phyloP scores from a whole-genome alignment of 2,113 vertebrate genomes.

The Pseudonaja textilis region DNA sequence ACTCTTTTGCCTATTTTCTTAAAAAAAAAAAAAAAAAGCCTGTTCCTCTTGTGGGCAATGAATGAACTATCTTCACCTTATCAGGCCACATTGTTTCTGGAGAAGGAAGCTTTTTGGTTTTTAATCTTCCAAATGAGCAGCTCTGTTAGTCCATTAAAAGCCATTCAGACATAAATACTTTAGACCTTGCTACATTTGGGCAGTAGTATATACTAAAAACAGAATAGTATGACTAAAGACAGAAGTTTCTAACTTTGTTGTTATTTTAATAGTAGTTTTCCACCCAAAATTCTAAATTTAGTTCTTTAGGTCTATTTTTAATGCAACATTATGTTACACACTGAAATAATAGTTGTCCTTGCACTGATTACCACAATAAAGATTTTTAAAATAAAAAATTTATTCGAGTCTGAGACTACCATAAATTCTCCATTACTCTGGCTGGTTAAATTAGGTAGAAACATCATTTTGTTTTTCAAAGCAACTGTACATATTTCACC shows the following conservation, averaged over 20 bases:
- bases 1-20: background rate
- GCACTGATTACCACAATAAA: background rate
- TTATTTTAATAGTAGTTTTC: background rate
- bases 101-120: background rate
- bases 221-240: background rate
- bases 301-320: background rate
- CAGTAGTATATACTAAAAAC: background rate
- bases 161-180: background rate
- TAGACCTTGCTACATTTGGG: background rate
- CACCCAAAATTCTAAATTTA: background rate
- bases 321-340: background rate
- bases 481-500: background rate
- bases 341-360: background rate
- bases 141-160: background rate
- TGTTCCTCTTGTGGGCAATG: background rate
- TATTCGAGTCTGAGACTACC: background rate
- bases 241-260: background rate
- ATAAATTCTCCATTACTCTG: background rate
- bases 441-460: background rate
- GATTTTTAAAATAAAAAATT: background rate
- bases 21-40: background rate
- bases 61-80: background rate
- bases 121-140: background rate
- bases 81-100: background rate
- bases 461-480: background rate